Conservation (phyloP, 2,888 invertebrate species). For the Erpobdella octoculata region DNA sequence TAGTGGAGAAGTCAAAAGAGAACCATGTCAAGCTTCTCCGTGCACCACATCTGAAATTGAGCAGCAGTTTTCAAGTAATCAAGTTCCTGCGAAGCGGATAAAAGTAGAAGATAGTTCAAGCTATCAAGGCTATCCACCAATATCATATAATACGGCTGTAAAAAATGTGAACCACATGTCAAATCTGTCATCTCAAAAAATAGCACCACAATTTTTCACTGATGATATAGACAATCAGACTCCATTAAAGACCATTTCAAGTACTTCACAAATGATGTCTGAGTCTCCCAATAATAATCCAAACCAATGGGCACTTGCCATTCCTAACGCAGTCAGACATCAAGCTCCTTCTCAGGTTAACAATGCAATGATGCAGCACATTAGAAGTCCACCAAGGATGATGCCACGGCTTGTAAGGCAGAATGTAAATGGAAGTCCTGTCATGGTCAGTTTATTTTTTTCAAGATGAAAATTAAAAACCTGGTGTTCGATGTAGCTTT, state of each 20-base stretch:
- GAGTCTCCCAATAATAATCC: neutral
- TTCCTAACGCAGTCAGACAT: neutral
- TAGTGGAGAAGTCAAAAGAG: neutral
- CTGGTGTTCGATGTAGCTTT: too few relatives aligned
- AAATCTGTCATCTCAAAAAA: neutral
- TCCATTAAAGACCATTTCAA: neutral
- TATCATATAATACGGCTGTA: neutral
- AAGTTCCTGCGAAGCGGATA: conserved; percentile 9
- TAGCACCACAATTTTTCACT: conserved; percentile 10
- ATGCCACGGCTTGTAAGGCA: too few relatives aligned
- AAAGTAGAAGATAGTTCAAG: conserved; percentile 14
- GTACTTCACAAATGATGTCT: neutral
- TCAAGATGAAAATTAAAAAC: too few relatives aligned
- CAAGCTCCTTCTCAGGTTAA: neutral
- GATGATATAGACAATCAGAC: conserved; percentile 26
- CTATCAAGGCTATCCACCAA: neutral
- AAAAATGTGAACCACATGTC: neutral
- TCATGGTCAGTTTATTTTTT: too few relatives aligned
- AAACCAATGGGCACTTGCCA: neutral
- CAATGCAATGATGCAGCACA: neutral
- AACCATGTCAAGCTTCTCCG: neutral
- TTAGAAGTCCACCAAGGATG: neutral
- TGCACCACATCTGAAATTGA: conserved; percentile 12
- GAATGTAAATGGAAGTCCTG: too few relatives aligned
- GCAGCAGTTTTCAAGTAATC: conserved; percentile 3